A percentile compares a stretch with the other conserved stretches of the same genome.
Evolutionary conservation across 2,888 invertebrate species (phyloP).

Genomic region (Andrena minutula): DNA sequence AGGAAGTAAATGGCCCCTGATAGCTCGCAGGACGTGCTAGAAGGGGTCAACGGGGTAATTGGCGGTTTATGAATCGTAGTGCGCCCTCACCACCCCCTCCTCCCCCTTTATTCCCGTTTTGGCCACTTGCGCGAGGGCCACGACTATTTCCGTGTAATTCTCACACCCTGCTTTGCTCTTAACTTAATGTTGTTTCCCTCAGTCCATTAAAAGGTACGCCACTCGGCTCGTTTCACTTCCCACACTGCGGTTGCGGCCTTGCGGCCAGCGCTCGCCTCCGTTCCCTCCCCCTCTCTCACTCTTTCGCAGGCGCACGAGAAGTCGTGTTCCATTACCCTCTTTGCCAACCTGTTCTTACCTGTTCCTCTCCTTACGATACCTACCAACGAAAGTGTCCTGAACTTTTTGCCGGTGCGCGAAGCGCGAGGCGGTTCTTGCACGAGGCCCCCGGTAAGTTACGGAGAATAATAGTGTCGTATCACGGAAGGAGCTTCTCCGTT

Average conservation of each 20-base stretch:
- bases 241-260: constrained; percentile 80
- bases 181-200: constrained; percentile 82
- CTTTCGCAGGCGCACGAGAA: constrained; percentile 63
- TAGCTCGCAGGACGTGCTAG: constrained; percentile 50
- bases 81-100: constrained; percentile 60
- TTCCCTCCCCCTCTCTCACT: constrained; percentile 48
- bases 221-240: constrained; percentile 83
- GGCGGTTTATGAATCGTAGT: constrained; percentile 84
- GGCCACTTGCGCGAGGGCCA: constrained; percentile 65
- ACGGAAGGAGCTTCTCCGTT: constrained; percentile 32
- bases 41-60: constrained; percentile 79
- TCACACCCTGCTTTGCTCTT: constrained; percentile 77
- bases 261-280: constrained; percentile 72
- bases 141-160: constrained; percentile 81
- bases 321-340: constrained; percentile 76
- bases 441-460: constrained; percentile 13
- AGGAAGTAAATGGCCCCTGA: constrained; percentile 31
- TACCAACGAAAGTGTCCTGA: constrained; percentile 58
- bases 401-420: constrained; percentile 46
- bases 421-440: constrained; percentile 34
- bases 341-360: constrained; percentile 71
- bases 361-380: constrained; percentile 58
- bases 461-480: constrained; percentile 62
- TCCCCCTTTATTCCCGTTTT: constrained; percentile 19
- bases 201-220: constrained; percentile 83